Evolutionary conservation across 2,888 invertebrate species (phyloP).

Genomic region (Synergus umbraculus): DNA sequence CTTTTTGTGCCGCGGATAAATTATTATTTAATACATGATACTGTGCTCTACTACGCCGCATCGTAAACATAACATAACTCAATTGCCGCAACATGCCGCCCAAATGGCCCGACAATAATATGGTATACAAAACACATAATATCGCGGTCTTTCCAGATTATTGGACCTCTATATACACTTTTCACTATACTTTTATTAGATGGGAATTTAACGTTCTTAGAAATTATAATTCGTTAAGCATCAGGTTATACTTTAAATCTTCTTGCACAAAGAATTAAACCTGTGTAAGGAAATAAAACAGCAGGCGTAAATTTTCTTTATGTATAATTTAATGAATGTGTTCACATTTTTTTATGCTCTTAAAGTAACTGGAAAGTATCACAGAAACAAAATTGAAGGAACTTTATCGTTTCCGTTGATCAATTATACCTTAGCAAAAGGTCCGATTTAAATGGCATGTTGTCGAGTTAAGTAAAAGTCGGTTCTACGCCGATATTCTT

Average conservation of each 20-base stretch:
- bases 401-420: not conserved
- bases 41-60: constrained; percentile 3
- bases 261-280: too few relatives aligned
- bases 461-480: constrained; percentile 23
- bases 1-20: constrained; percentile 20
- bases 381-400: not conserved
- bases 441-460: constrained; percentile 22
- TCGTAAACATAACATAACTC: constrained; percentile 32
- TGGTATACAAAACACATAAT: not conserved
- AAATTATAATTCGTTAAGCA: too few relatives aligned
- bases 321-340: not conserved
- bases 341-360: not conserved
- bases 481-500: constrained; percentile 21
- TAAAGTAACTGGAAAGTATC: not conserved
- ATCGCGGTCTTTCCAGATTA: too few relatives aligned
- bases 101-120: constrained; percentile 28
- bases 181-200: not conserved
- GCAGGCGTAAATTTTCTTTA: not conserved
- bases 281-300: too few relatives aligned
- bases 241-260: too few relatives aligned
- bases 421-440: constrained; percentile 16
- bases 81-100: constrained; percentile 18
- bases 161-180: not conserved
- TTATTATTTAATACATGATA: constrained; percentile 28
- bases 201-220: not conserved